Conservation (phyloP, 2,888 invertebrate species). For the Drosophila barbarae region DNA sequence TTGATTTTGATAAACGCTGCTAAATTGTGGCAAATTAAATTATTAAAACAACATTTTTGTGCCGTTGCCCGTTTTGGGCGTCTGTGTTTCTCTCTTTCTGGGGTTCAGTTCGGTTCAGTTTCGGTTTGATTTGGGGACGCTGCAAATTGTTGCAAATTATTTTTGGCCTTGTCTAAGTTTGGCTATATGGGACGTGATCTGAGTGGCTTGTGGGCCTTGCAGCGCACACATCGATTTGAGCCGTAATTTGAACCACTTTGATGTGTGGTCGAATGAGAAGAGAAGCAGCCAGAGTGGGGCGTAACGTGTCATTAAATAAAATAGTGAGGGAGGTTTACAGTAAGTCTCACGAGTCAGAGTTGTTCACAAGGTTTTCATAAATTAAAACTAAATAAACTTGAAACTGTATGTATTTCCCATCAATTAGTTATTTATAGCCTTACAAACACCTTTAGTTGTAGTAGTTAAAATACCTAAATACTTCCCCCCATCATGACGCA, state of each 20-base stretch:
- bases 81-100: constrained; percentile 3
- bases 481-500: constrained; percentile 16
- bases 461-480: neutral
- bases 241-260: constrained; percentile 39
- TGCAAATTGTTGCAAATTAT: constrained; percentile 73
- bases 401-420: neutral
- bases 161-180: constrained; percentile 75
- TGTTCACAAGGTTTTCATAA: constrained; percentile 10
- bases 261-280: constrained; percentile 38
- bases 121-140: constrained; percentile 46
- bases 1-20: constrained; percentile 77
- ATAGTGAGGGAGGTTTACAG: constrained; percentile 26
- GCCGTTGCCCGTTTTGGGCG: constrained; percentile 45
- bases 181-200: constrained; percentile 41
- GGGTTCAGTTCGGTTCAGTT: constrained; percentile 33
- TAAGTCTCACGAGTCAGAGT: constrained; percentile 10
- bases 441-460: neutral
- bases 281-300: constrained; percentile 5
- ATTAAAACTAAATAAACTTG: neutral
- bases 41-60: constrained; percentile 75
- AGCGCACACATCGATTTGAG: constrained; percentile 34
- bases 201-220: constrained; percentile 21
- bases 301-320: constrained; percentile 30
- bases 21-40: constrained; percentile 79
- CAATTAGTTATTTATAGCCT: neutral